Base-by-base conservation (phyloP, 2,888 invertebrate species). In the Drosophila parthenogenetica region DNA sequence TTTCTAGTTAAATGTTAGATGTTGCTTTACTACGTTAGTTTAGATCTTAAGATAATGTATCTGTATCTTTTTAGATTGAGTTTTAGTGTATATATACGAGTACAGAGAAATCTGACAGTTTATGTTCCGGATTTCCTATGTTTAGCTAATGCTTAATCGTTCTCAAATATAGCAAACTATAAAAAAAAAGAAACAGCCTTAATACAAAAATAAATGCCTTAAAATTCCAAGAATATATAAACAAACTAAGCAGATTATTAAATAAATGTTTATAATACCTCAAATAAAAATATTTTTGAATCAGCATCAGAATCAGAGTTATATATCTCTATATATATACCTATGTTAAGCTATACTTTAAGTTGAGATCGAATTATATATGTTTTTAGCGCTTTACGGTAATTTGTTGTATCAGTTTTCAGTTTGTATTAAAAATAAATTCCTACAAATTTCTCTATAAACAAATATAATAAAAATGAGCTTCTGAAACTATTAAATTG, bases 1-100 rank as follows among this genome's bases (percentile, higher is more conserved):
- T 73, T 46, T 43, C 43, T 11, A 58, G 51, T 66, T 45, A 69
- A 46, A 37, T 57, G 57, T 57, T 84, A 82, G 85, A 65, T 81
- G 85, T 87, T 87, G 87, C 82, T 83, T 83, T 83, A 82, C 87
- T 85, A 87, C 57, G 61, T 53, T 83, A 81, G 51, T 61, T 45
- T 79, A 86, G 67, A 10, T 37, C 8, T 4, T 66, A 83, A 60
- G 64, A 35, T 22, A 37, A 42, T 14, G 35, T 35, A 22, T 37
- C 16, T 61, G 45, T 8, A 29, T 29, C 8, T 25, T 54, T 62
- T 62, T 62, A 51, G 45, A 61, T 53, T 22, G 35, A 29, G 17
- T 46, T 57, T 29, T 29, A 29, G 22, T 22, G 35, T 55, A 40
- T 67, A 50, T 35, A 67, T 67, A 53, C 25, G 29, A 53, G 29